Evolutionary conservation across 2,797 vertebrate genomes (phyloP).

Genomic region (Anguilla megastoma): DNA sequence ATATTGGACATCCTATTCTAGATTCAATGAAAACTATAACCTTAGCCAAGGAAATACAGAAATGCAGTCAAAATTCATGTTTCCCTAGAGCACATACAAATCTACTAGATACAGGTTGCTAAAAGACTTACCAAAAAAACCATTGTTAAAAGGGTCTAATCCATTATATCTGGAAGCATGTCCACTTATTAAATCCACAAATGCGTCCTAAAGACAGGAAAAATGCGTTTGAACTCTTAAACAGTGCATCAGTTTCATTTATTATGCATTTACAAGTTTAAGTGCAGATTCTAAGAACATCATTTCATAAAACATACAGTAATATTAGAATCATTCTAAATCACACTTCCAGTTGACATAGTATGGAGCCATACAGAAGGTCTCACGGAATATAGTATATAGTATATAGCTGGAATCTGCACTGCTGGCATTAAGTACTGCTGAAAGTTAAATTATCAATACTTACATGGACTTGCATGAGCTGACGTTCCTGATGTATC

Average conservation of each 20-base stretch:
- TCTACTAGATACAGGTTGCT: background rate
- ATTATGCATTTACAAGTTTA: background rate
- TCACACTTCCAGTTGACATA: background rate
- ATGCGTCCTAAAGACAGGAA: background rate
- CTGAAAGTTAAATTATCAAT: background rate
- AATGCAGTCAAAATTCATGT: background rate
- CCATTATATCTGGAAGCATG: background rate
- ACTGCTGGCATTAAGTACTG: background rate
- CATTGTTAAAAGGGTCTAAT: background rate
- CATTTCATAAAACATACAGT: background rate
- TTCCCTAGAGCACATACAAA: background rate
- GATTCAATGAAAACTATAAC: background rate
- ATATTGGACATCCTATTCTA: background rate
- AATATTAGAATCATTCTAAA: background rate
- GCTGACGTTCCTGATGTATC: background rate
- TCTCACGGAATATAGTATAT: background rate
- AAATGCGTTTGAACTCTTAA: background rate
- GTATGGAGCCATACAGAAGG: background rate
- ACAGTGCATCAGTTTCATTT: background rate
- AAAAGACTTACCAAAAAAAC: background rate
- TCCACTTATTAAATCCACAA: constrained; percentile 16
- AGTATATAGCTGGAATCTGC: background rate
- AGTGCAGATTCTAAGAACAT: background rate
- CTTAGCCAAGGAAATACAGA: background rate
- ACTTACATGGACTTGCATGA: constrained; percentile 2